Conservation (phyloP, 2,888 invertebrate genomes). For the Chironomus tentans region DNA sequence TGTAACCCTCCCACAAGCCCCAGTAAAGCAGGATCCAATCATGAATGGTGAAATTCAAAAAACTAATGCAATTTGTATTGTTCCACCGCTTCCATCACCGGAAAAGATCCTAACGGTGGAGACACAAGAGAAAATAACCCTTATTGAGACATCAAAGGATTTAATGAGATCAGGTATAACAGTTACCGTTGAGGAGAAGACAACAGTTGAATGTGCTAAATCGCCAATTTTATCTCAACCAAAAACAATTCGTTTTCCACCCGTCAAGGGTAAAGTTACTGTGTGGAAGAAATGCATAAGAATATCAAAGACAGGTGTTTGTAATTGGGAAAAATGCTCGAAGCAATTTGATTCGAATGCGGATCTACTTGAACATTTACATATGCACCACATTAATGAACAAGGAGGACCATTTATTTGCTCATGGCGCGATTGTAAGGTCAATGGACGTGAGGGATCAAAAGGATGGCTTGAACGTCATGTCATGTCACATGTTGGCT, state of each 20-base stretch:
- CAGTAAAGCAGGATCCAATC: conserved; percentile 7
- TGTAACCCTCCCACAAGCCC: conserved; percentile 10
- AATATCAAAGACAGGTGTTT: conserved; percentile 45
- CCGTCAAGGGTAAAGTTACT: conserved; percentile 42
- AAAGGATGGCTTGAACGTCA: conserved; percentile 90
- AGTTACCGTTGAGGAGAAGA: conserved; percentile 28
- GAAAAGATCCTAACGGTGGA: conserved; percentile 18
- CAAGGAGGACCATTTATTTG: conserved; percentile 84
- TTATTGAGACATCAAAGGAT: conserved; percentile 17
- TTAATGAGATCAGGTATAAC: conserved; percentile 26
- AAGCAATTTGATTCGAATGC: conserved; percentile 68
- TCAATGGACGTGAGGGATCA: conserved; percentile 84
- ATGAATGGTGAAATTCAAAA: not conserved
- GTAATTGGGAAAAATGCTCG: conserved; percentile 77
- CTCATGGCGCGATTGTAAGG: conserved; percentile 90
- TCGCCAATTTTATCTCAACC: conserved; percentile 73
- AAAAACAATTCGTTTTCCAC: conserved; percentile 73
- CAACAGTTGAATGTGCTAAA: conserved; percentile 39
- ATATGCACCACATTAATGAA: conserved; percentile 75
- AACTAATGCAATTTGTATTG: conserved; percentile 10
- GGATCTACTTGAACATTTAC: conserved; percentile 77
- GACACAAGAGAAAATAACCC: conserved; percentile 17
- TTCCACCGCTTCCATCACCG: conserved; percentile 23
- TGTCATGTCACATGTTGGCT: conserved; percentile 78
- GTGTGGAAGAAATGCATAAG: conserved; percentile 16